Evolutionary conservation across 2,888 invertebrate genomes (phyloP), one percentile per base, ranked within the genome.

Genomic region (Cantharis rufa): DNA sequence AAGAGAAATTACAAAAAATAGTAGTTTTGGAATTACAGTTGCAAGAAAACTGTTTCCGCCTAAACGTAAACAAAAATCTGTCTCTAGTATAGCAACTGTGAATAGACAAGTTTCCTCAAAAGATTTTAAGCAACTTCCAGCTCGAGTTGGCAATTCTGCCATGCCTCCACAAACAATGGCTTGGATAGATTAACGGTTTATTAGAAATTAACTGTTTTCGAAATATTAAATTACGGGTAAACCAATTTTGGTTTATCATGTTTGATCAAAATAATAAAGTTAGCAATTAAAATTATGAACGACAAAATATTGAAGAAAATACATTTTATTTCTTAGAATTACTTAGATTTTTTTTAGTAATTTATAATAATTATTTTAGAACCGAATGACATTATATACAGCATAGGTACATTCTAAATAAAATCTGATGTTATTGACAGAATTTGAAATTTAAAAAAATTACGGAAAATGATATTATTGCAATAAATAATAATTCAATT

Each of bases 1-100:
- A 24, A 81, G 80, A 69, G 83, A 85, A 62, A 81, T 88, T 11
- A 87, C 87, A 1, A 85, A 81, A 78, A 85, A 87, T 79, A 82
- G 85, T 28, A 87, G 87, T 78, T 83, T 87, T 76, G 87, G 87
- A n/a, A 85, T 86, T 21, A 88, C 87, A 78, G 71, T 83, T 1
- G 82, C 84, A 0, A 84, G 80, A 72, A 85, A 84, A 61, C 78
- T 88, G 48, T 85, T 87, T 64, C 87, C 87, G 3, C 69, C 76
- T 16, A 81, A 80, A 11, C 77, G 77, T 74, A 72, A 72, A 48
- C 73, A 76, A 28, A 71, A 63, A 21, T 79, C 84, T 75, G 79
- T 80, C 70, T 48, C 79, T 18, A 75, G 78, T 61, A 78, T 81
- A 72, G 68, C 75, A 70, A 63, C 79, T 77, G 63, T 24, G 5